Percentiles rank a stretch among this genome's conserved stretches.
phyloP scores from a whole-genome alignment of 2,888 invertebrate genomes.

The Pharmacophagus antenor region DNA sequence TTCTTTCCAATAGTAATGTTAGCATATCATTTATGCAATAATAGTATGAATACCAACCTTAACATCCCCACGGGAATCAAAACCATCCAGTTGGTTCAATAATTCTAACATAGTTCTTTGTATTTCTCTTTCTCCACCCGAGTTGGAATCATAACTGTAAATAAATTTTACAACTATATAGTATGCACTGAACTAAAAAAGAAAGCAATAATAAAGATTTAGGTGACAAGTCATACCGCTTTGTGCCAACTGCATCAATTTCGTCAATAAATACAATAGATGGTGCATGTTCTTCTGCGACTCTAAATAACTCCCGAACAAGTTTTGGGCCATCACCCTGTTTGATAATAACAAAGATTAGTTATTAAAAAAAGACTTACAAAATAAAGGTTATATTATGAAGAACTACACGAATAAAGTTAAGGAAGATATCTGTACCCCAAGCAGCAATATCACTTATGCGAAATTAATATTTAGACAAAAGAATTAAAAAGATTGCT shows the following conservation, averaged over 20 bases:
- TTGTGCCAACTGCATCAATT: constrained; percentile 99
- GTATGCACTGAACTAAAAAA: not conserved
- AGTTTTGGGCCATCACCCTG: constrained; percentile 99
- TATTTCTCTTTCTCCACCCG: constrained; percentile 99
- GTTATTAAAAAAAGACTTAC: too few species aligned
- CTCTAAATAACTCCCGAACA: constrained; percentile 97
- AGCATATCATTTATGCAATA: not conserved
- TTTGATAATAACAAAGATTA: constrained; percentile 27
- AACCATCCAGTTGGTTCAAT: constrained; percentile 98
- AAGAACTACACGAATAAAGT: too few species aligned
- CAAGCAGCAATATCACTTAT: too few species aligned
- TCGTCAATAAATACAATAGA: constrained; percentile 99
- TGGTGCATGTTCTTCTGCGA: constrained; percentile 99
- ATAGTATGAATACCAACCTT: constrained; percentile 81
- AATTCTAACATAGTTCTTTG: constrained; percentile 99
- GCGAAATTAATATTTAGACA: too few species aligned
- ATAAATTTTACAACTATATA: not conserved
- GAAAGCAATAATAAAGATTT: not conserved
- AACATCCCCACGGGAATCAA: constrained; percentile 97
- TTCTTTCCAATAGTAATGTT: not conserved
- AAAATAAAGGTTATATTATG: too few species aligned
- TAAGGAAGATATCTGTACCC: too few species aligned
- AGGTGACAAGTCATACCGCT: constrained; percentile 78
- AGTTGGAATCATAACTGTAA: constrained; percentile 95
- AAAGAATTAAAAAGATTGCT: too few species aligned